Evolutionary conservation across 2,888 invertebrate species (phyloP).

Genomic region (Diarsia dahlii): DNA sequence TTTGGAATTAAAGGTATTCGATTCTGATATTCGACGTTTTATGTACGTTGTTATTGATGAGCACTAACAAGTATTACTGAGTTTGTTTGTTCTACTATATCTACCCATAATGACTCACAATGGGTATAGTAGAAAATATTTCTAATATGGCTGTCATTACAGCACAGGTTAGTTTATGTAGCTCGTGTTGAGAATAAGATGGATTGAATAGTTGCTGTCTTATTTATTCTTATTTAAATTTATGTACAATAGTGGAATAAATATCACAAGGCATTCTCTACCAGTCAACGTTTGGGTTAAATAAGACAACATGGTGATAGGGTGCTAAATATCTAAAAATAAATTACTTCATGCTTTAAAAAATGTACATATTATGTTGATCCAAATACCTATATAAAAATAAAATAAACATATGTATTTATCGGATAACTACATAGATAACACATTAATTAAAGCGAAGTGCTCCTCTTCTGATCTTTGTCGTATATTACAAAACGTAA

Average conservation of each 20-base stretch:
- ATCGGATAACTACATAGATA: neutral
- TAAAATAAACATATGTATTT: neutral
- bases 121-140: neutral
- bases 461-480: neutral
- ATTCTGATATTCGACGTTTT: conserved; percentile 9
- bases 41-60: conserved; percentile 39
- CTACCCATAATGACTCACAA: neutral
- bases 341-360: no score
- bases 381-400: no score
- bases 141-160: neutral
- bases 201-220: neutral
- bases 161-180: neutral
- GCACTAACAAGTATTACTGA: neutral
- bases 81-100: neutral
- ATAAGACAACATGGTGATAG: no score
- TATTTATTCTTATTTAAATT: no score
- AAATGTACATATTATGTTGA: no score
- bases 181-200: neutral
- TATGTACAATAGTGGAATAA: no score
- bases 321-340: no score
- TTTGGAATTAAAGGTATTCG: conserved; percentile 11
- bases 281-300: no score
- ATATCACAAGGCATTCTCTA: no score
- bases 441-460: neutral
- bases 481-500: neutral